phyloP scores from a whole-genome alignment of 2,113 vertebrate species.

The Eubucco bourcierii region DNA sequence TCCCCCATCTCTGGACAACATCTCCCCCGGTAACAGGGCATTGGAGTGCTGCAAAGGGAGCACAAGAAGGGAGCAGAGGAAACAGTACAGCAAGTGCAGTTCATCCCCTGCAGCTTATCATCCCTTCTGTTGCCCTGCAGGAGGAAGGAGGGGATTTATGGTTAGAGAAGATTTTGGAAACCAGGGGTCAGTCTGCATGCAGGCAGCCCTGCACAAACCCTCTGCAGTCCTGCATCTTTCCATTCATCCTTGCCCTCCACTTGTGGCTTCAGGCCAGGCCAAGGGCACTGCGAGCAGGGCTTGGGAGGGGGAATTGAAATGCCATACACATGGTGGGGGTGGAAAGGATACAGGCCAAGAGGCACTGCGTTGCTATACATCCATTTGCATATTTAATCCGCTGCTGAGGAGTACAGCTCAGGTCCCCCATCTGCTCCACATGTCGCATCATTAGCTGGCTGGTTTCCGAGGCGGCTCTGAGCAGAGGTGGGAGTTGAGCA shows the following conservation, averaged over 20 bases:
- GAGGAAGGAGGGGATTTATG: neutral
- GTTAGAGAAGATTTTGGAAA: neutral
- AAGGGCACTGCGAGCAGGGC: neutral
- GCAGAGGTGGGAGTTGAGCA: slow-evolving; percentile 43
- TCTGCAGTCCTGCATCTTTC: neutral
- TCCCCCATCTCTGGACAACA: neutral
- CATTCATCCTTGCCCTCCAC: neutral
- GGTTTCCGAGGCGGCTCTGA: slow-evolving; percentile 40
- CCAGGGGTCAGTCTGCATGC: neutral
- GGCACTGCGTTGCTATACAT: neutral
- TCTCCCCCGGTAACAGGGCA: rapidly evolving
- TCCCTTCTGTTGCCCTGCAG: rapidly evolving
- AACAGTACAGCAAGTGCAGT: neutral
- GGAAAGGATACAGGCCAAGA: slow-evolving; percentile 15
- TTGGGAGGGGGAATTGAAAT: neutral
- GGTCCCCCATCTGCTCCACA: slow-evolving; percentile 66
- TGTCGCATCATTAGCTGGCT: slow-evolving; percentile 66
- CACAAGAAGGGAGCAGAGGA: neutral
- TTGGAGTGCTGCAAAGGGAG: neutral
- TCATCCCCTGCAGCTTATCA: neutral
- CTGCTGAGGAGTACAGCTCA: slow-evolving; percentile 50
- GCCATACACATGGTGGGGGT: neutral
- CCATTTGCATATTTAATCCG: slow-evolving; percentile 49
- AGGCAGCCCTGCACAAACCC: rapidly evolving
- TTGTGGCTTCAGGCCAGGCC: neutral